These are phyloP conservation scores for Propithecus perrieri DNA, from an alignment of 2,797 vertebrate genomes.

Conservation along the genomic window DNA sequence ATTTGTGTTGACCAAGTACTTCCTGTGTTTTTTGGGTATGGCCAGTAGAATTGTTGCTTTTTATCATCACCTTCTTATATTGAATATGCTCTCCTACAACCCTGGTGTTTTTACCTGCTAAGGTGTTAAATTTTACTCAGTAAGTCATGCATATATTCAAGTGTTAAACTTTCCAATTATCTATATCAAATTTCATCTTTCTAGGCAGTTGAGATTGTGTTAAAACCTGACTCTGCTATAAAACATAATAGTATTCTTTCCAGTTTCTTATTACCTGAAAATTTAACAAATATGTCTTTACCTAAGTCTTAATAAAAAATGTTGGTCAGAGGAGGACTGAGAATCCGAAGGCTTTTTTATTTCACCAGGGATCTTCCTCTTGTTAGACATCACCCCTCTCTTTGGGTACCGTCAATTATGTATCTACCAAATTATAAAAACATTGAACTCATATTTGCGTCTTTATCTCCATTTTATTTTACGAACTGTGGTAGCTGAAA, in stretches of 20 bases:
- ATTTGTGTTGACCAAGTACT: background rate
- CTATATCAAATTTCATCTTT: conserved; percentile 23
- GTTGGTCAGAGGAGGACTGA: background rate
- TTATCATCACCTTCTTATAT: background rate
- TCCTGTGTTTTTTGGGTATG: background rate
- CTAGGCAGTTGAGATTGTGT: background rate
- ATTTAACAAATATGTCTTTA: conserved; percentile 22
- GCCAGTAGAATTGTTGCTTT: background rate
- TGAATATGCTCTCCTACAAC: background rate
- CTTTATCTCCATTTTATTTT: background rate
- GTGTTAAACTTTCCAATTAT: conserved; percentile 3
- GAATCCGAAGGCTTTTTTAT: background rate
- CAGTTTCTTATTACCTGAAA: background rate
- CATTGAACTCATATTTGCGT: background rate
- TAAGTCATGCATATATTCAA: background rate
- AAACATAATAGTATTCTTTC: background rate
- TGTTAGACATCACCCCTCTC: background rate
- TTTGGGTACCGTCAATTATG: background rate
- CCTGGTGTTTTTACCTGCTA: background rate
- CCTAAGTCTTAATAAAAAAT: background rate
- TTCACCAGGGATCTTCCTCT: background rate
- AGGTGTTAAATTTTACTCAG: background rate
- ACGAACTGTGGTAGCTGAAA: background rate
- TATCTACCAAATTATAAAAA: background rate
- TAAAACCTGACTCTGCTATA: background rate